Percentiles rank a stretch among this genome's conserved stretches.
Evolutionary conservation across 2,888 invertebrate genomes (phyloP).

Genomic region (Dinocampus coccinellae): DNA sequence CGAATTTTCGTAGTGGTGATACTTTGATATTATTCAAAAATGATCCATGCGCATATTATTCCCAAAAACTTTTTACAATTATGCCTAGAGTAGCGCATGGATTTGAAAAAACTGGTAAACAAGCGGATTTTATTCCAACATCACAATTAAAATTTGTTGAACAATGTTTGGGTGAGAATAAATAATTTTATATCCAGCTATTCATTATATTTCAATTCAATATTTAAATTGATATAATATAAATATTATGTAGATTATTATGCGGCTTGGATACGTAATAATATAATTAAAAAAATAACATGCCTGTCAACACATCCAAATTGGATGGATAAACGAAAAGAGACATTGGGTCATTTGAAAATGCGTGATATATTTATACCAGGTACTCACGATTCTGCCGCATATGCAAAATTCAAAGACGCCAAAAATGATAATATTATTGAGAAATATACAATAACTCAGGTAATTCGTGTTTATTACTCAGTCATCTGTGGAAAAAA

Average conservation of each 20-base stretch:
- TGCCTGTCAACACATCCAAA: constrained; percentile 72
- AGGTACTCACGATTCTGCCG: constrained; percentile 80
- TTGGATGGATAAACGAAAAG: constrained; percentile 73
- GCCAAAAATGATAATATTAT: constrained; percentile 61
- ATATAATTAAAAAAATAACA: constrained; percentile 63
- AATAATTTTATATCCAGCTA: not conserved
- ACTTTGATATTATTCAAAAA: constrained; percentile 49
- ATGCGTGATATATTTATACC: constrained; percentile 76
- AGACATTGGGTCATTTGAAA: constrained; percentile 68
- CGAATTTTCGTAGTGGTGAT: constrained; percentile 49
- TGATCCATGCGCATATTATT: constrained; percentile 34
- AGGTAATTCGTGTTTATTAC: constrained; percentile 55
- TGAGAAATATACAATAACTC: constrained; percentile 71
- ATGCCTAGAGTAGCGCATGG: constrained; percentile 47
- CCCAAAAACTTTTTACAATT: constrained; percentile 47
- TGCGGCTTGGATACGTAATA: constrained; percentile 54
- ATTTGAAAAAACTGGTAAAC: constrained; percentile 51
- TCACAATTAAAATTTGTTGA: constrained; percentile 49
- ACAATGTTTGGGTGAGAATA: constrained; percentile 54
- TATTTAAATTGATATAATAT: constrained; percentile 1
- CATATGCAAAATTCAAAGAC: constrained; percentile 66
- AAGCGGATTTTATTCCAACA: constrained; percentile 51
- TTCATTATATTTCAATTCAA: not conserved
- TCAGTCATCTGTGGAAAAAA: not conserved
- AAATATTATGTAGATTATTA: constrained; percentile 53